A percentile compares a stretch with the other conserved stretches of the same genome.
Conservation (phyloP, 2,113 vertebrate species). For the Bucco capensis region DNA sequence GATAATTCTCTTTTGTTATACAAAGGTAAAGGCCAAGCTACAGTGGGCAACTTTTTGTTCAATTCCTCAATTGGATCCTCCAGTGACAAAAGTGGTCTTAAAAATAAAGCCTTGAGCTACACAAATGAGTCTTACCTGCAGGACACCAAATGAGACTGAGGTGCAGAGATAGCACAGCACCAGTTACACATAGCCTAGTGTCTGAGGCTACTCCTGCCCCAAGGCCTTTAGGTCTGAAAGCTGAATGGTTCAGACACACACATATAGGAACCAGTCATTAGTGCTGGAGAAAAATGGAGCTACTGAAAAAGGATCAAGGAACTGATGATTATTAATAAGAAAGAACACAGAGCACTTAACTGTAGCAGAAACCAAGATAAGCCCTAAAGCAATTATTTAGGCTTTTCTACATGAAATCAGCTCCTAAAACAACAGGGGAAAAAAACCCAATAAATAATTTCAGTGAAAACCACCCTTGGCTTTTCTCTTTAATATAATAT, state of each 20-base stretch:
- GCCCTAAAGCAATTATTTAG: not conserved
- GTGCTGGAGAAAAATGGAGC: not conserved
- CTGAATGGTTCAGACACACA: not conserved
- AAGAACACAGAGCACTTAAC: not conserved
- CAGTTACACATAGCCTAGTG: not conserved
- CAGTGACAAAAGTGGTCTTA: not conserved
- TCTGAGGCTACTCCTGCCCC: not conserved
- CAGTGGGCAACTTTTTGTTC: not conserved
- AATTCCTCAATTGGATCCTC: constrained; percentile 4
- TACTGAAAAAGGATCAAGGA: not conserved
- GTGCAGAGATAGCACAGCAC: not conserved
- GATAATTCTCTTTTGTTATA: not conserved
- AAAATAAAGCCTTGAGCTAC: not conserved
- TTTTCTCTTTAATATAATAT: not conserved
- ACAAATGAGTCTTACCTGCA: not conserved
- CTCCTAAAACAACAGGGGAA: not conserved
- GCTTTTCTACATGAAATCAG: not conserved
- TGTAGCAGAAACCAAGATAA: not conserved
- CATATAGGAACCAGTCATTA: not conserved
- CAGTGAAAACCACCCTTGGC: not conserved
- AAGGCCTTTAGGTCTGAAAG: not conserved
- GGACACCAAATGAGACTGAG: not conserved
- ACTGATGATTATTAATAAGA: not conserved
- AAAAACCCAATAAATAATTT: not conserved
- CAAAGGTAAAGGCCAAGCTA: not conserved